phyloP scores from a whole-genome alignment of 2,888 invertebrate species.

The Ophraella communa region DNA sequence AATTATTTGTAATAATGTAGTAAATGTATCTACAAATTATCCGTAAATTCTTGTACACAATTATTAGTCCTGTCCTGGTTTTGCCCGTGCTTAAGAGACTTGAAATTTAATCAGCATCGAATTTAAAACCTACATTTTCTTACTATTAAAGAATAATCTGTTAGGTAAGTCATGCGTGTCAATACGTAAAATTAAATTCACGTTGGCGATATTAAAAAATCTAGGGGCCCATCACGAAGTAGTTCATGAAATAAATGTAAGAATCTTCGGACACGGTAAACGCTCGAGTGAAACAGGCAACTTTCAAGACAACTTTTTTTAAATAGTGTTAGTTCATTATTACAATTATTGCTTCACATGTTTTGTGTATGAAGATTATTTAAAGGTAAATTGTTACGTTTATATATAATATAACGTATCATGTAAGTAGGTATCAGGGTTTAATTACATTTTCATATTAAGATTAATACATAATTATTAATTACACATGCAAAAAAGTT shows the following conservation, averaged over 20 bases:
- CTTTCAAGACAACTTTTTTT: slow-evolving; percentile 1
- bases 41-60: no score
- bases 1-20: no score
- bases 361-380: not conserved
- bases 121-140: not conserved
- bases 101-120: not conserved
- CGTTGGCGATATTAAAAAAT: not conserved
- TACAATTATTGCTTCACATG: not conserved
- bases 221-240: not conserved
- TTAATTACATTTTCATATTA: no score
- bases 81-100: not conserved
- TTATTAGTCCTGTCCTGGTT: not conserved
- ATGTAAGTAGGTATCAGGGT: not conserved
- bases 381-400: not conserved
- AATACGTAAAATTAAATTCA: not conserved
- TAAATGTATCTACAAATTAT: no score
- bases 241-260: not conserved
- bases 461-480: no score
- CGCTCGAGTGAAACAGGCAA: not conserved
- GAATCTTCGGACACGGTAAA: not conserved
- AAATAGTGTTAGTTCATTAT: not conserved
- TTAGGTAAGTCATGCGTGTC: not conserved
- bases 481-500: not conserved
- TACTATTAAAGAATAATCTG: not conserved
- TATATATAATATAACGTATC: not conserved